phyloP scores from a whole-genome alignment of 2,113 vertebrate genomes.

The Stegostoma tigrinum region DNA sequence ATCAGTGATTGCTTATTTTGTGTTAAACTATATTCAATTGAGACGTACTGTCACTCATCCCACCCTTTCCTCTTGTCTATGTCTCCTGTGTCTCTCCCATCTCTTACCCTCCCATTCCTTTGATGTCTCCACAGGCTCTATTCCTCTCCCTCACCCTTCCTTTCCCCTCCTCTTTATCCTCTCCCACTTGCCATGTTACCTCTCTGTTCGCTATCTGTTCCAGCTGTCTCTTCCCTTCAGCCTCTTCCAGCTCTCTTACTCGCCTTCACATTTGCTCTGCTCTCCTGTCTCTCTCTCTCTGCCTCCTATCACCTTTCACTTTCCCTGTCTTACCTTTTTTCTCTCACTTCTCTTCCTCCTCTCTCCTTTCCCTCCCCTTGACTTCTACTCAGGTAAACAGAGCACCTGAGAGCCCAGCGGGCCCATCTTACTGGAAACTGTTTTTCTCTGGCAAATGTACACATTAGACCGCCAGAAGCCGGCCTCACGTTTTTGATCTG shows the following conservation, averaged over 20 bases:
- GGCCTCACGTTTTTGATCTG: background rate
- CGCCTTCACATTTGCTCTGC: too few species aligned
- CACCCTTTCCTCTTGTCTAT: background rate
- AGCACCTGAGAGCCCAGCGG: background rate
- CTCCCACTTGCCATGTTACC: too few species aligned
- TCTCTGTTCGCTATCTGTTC: background rate
- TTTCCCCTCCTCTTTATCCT: background rate
- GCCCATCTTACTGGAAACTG: background rate
- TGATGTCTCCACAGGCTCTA: background rate
- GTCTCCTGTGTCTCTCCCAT: background rate
- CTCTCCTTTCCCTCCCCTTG: background rate
- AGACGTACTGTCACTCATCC: background rate
- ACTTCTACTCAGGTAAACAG: background rate
- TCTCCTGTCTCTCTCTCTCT: background rate
- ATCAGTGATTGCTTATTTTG: background rate
- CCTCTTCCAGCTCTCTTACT: background rate
- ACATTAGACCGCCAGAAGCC: background rate
- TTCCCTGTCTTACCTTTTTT: too few species aligned
- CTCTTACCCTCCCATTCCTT: background rate
- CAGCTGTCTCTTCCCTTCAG: background rate
- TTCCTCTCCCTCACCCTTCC: background rate
- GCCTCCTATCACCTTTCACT: too few species aligned
- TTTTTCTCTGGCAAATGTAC: too few species aligned
- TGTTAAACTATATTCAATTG: background rate
- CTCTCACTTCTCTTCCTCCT: background rate